phyloP scores from a whole-genome alignment of 2,113 vertebrate species.

The Cynocephalus volans region DNA sequence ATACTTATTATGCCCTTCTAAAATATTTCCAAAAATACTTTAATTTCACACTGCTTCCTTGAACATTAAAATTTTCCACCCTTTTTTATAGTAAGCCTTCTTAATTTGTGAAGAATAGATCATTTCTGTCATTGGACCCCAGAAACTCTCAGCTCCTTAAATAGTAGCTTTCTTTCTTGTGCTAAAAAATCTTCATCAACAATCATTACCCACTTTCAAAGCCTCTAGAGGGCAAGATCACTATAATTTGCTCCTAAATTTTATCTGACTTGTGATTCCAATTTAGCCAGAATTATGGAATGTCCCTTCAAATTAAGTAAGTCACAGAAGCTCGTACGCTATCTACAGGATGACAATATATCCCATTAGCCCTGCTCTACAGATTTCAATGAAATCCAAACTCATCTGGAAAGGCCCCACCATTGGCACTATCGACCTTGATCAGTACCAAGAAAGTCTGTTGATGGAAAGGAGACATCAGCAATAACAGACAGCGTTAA shows the following conservation, averaged over 20 bases:
- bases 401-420: constrained; percentile 32
- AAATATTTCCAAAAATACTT: constrained; percentile 69
- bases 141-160: constrained; percentile 72
- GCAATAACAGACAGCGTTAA: constrained; percentile 54
- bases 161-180: constrained; percentile 58
- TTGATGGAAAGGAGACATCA: constrained; percentile 49
- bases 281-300: constrained; percentile 84
- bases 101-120: constrained; percentile 74
- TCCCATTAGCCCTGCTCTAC: constrained; percentile 62
- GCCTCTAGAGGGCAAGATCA: constrained; percentile 63
- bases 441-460: constrained; percentile 40
- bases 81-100: constrained; percentile 62
- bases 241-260: constrained; percentile 79
- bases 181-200: constrained; percentile 54
- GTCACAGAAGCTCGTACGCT: constrained; percentile 3
- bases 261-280: constrained; percentile 80
- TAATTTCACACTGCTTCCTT: constrained; percentile 66
- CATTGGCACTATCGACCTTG: constrained; percentile 1
- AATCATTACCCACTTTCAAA: constrained; percentile 57
- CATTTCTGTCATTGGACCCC: constrained; percentile 66
- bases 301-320: constrained; percentile 85
- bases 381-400: constrained; percentile 62
- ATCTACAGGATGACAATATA: constrained; percentile 61
- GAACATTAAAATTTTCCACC: constrained; percentile 61
- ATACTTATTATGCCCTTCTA: background rate